These are phyloP conservation scores for Micrastur ruficollis DNA, from an alignment of 2,797 vertebrate species.

Conservation along the genomic window DNA sequence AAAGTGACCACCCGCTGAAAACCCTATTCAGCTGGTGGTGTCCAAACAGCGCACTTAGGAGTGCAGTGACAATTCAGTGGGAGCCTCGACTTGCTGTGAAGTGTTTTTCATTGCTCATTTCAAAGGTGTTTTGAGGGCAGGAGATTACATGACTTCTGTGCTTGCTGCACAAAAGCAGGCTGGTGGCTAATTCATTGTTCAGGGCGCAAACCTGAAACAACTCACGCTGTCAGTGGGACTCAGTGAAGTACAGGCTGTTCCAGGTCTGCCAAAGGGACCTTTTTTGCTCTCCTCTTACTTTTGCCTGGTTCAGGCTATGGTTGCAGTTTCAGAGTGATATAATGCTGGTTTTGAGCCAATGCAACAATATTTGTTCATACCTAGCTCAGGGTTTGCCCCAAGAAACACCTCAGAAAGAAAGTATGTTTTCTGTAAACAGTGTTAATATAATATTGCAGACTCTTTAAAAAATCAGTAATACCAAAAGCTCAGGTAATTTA, in stretches of 20 bases:
- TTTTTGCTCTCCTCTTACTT: background rate
- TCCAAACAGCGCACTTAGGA: rapidly evolving
- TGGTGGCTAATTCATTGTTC: background rate
- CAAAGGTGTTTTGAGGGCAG: background rate
- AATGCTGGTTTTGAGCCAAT: background rate
- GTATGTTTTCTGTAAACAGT: background rate
- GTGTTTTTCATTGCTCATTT: background rate
- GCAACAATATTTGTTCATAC: background rate
- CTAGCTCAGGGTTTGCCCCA: background rate
- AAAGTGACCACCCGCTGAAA: background rate
- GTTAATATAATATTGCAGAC: background rate
- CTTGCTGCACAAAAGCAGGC: background rate
- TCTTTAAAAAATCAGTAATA: background rate
- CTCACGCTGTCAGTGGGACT: rapidly evolving
- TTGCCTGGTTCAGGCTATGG: background rate
- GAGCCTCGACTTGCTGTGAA: background rate
- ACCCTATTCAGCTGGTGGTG: background rate
- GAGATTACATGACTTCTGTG: background rate
- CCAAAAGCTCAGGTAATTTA: background rate
- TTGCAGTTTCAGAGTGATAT: background rate
- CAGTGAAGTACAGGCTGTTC: background rate
- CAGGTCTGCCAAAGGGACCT: background rate
- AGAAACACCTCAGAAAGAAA: background rate
- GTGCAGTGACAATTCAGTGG: background rate
- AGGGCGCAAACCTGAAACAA: background rate